Evolutionary conservation across 2,888 invertebrate species (phyloP).

Genomic region (Helobdella robusta): DNA sequence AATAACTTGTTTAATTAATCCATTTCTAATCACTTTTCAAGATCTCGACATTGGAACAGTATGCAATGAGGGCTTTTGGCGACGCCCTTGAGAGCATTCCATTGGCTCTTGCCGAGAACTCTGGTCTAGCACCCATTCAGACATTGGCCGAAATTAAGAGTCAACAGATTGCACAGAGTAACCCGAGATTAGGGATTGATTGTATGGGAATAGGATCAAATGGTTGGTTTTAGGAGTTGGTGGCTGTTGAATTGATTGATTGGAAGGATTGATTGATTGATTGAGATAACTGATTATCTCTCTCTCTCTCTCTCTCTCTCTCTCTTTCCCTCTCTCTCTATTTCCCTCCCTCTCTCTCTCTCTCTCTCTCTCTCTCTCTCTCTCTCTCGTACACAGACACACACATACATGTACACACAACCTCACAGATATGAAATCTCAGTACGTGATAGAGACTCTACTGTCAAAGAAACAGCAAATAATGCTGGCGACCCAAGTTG

Average conservation of each 20-base stretch:
- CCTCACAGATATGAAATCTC: constrained; percentile 74
- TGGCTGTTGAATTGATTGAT: background rate
- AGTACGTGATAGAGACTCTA: constrained; percentile 91
- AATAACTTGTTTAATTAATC: no score
- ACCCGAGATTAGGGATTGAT: constrained; percentile 82
- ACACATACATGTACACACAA: no score
- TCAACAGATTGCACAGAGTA: constrained; percentile 72
- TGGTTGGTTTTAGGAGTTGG: constrained; percentile 46
- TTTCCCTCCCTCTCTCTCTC: no score
- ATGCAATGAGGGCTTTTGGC: constrained; percentile 87
- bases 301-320: no score
- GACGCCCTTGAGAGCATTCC: constrained; percentile 92
- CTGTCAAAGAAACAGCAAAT: constrained; percentile 95
- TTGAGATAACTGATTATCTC: background rate
- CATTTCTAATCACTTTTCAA: constrained; percentile 39
- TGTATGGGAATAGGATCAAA: constrained; percentile 72
- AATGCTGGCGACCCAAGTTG: constrained; percentile 87
- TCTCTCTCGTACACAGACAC: no score
- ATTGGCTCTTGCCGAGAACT: constrained; percentile 88
- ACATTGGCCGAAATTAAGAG: constrained; percentile 76
- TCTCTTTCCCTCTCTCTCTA: no score
- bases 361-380: no score
- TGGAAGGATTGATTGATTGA: background rate
- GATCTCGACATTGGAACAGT: constrained; percentile 81
- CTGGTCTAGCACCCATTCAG: constrained; percentile 84